These are phyloP conservation scores for Papilio polyxenes DNA, from an alignment of 1,140 invertebrate genomes.

Conservation along the genomic window DNA sequence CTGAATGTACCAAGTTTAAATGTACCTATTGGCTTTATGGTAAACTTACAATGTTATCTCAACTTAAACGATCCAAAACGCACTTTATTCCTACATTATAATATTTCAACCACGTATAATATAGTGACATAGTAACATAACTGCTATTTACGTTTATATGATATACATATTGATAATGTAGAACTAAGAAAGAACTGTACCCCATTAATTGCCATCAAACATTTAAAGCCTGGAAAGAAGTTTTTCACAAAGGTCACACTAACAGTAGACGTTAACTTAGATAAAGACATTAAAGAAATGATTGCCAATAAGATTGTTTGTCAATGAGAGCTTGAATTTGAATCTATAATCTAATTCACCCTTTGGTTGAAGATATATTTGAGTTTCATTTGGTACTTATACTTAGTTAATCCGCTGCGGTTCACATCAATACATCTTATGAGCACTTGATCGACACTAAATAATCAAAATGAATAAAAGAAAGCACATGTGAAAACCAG, in stretches of 20 bases:
- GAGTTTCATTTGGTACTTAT: background rate
- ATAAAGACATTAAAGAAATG: no score
- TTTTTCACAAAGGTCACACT: no score
- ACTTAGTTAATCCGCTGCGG: background rate
- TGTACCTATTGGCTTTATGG: background rate
- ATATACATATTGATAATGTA: no score
- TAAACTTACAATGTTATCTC: conserved; percentile 17
- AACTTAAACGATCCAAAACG: conserved; percentile 11
- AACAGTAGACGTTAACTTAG: no score
- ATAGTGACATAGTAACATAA: background rate
- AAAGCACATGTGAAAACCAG: conserved; percentile 36
- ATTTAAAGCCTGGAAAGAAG: no score
- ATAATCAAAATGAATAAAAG: conserved; percentile 53
- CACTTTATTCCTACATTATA: background rate
- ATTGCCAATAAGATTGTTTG: no score
- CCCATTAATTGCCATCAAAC: no score
- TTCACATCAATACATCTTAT: conserved; percentile 47
- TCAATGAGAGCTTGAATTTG: background rate
- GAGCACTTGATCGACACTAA: conserved; percentile 49
- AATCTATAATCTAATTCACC: background rate
- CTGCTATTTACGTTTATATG: no score
- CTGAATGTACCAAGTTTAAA: background rate
- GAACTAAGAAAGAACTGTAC: no score
- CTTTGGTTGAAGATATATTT: background rate
- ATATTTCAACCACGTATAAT: background rate